Evolutionary conservation across 2,888 invertebrate genomes (phyloP), one percentile per base, ranked within the genome.

Genomic region (Drosophila stalkeri): DNA sequence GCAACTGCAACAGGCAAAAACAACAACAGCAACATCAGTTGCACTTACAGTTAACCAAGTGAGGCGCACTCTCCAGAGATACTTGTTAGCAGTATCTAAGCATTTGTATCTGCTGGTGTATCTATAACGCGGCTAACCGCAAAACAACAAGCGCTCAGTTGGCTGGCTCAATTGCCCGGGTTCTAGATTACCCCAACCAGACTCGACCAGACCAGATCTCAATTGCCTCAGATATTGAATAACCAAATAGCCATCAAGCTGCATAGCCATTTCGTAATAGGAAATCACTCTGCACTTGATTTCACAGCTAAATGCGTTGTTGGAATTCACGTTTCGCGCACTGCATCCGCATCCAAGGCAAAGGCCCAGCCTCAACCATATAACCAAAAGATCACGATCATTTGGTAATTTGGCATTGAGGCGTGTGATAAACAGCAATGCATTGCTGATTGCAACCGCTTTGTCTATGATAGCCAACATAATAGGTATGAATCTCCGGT

Each of bases 161-260:
- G 56, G 72, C 81, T 46, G 64, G 81, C 77, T 80, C 75, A 66
- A 86, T 78, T 78, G 80, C 60, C 59, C 88, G 66, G 90, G 73
- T 85, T 85, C 85, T 85, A 85, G 87, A 88, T 88, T 81, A 77
- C 70, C 41, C 55, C 55, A 11, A 62, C 55, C 41, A n/a, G 64
- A 56, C 55, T 41, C 51, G 60, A 62, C 46, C 61, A 27, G 60
- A 39, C 37, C 63, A 27, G 39, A 23, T 68, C 51, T 27, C 67
- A 23, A 41, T 27, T 64, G 61, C 63, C 37, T 56, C 54, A 59
- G 75, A 82, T 89, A 87, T 89, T 87, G 77, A 91, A 90, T 91
- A 87, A 89, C 90, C 88, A 72, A 89, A 89, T 81, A 81, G 79
- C 80, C 90, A 89, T 80, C 89, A 75, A 86, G 84, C 79, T 85